These are phyloP conservation scores for Pilophorus perplexus DNA, from an alignment of 2,888 invertebrate genomes.

Conservation along the genomic window DNA sequence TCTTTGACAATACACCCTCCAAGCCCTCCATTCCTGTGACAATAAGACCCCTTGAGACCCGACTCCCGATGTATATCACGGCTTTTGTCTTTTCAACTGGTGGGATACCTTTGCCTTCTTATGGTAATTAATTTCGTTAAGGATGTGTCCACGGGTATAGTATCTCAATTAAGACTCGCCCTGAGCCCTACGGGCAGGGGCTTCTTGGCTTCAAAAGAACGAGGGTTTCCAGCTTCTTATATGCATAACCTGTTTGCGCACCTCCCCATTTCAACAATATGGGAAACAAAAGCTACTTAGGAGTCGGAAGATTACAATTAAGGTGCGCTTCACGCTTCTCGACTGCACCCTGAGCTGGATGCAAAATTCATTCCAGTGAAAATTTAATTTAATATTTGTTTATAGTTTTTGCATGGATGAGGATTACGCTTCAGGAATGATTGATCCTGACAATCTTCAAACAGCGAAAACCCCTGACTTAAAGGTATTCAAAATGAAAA, in stretches of 20 bases:
- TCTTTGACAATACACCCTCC: constrained; percentile 16
- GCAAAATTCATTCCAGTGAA: too few relatives aligned
- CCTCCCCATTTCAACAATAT: constrained; percentile 17
- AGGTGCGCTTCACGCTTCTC: background rate
- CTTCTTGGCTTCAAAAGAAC: background rate
- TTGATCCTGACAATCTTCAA: too few relatives aligned
- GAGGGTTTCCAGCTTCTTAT: constrained; percentile 9
- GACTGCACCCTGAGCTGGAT: too few relatives aligned
- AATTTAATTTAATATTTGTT: too few relatives aligned
- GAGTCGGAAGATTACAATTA: background rate
- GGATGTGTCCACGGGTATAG: constrained; percentile 36
- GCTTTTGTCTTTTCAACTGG: constrained; percentile 20
- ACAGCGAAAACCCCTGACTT: too few relatives aligned
- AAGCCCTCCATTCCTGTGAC: background rate
- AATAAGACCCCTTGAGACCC: background rate
- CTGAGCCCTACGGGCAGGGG: background rate
- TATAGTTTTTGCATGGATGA: too few relatives aligned
- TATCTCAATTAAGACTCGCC: constrained; percentile 36
- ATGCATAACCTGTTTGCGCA: constrained; percentile 32
- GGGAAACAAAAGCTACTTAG: constrained; percentile 7
- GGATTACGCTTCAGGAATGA: too few relatives aligned
- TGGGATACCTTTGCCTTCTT: constrained; percentile 29
- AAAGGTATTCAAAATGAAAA: too few relatives aligned
- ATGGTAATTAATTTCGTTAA: constrained; percentile 40
- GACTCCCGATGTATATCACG: constrained; percentile 16